These are phyloP conservation scores for Scaptomyza caliginosa DNA, from an alignment of 2,888 invertebrate species.

Conservation along the genomic window DNA sequence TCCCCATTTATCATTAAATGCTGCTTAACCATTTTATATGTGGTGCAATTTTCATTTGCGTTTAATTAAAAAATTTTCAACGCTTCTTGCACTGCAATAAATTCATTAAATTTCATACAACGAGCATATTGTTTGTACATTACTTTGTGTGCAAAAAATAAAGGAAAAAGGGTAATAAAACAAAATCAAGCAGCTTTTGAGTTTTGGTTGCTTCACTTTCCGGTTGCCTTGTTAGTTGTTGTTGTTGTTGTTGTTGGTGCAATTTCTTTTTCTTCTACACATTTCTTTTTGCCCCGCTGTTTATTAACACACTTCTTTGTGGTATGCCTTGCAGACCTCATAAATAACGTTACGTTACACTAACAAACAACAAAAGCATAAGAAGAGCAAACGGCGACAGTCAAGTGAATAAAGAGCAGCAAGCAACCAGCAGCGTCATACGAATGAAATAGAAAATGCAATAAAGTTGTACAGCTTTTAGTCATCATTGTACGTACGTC, in stretches of 20 bases:
- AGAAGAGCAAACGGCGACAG: slow-evolving; percentile 1
- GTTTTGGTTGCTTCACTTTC: slow-evolving; percentile 53
- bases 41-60: slow-evolving; percentile 24
- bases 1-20: slow-evolving; percentile 34
- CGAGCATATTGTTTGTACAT: slow-evolving; percentile 7
- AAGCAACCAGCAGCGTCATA: background rate
- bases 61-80: slow-evolving; percentile 43
- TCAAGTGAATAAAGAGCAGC: slow-evolving; percentile 28
- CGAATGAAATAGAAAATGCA: slow-evolving; percentile 60
- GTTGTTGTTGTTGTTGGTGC: too few species aligned
- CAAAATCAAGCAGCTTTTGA: slow-evolving; percentile 42
- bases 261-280: slow-evolving; percentile 34
- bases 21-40: slow-evolving; percentile 39
- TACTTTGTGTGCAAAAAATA: background rate
- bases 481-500: background rate
- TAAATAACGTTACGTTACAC: slow-evolving; percentile 68
- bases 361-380: slow-evolving; percentile 45
- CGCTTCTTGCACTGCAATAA: slow-evolving; percentile 41
- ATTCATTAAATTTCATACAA: slow-evolving; percentile 27
- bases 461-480: slow-evolving; percentile 30
- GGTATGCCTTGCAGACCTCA: slow-evolving; percentile 27
- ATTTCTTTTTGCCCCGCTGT: slow-evolving; percentile 33
- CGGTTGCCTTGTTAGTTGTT: slow-evolving; percentile 39
- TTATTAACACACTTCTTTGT: slow-evolving; percentile 73
- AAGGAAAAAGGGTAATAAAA: slow-evolving; percentile 18